Evolutionary conservation across 2,797 vertebrate species (phyloP), one percentile per base, ranked within the genome.

Genomic region (Anguilla obscura): DNA sequence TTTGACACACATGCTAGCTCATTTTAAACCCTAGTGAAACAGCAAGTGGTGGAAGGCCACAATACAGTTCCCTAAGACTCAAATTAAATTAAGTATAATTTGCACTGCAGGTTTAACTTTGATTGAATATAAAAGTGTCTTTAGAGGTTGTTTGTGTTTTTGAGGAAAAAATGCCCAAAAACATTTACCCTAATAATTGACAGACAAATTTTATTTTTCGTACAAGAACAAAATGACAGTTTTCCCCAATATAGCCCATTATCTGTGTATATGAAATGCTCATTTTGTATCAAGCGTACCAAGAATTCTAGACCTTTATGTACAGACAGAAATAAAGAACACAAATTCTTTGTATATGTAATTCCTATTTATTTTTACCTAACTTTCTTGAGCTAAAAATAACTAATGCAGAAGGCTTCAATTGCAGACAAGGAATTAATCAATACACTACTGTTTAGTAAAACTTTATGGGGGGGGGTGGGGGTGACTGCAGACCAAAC

Each of bases 1-100:
- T 69, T 1, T 27, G 21, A 24, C 60, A 63, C 6, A 18, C 27
- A 14, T n/a, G 63, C 14, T 69, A 69, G 24, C 63, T 69, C 63
- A 69, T 69, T 69, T 69, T 69, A n/a, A 69, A 69, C 63, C 63
- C 63, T n/a, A n/a, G n/a, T 69, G 63, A n/a, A 8, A 69, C 63
- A 7, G 24, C 24, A 69, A 27, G 56, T 58, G 56, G 3, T 58
- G 14, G 16, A 58, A 58, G 56, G 56, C 56, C 56, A 58, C 2
- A 58, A 69, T 69, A n/a, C 63, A n/a, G 8, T n/a, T 69, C 63
- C 63, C 63, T 9, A 69, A 1, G 63, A 27, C 63, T 69, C 6
- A 69, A 8, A 69, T 69, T 7, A 69, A 69, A 7, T 24, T 69
- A 6, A 63, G 24, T 58, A 58, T 3, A 58, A 16, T 58, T 58